A percentile compares a stretch with the other conserved stretches of the same genome.
Conservation (phyloP, 2,113 vertebrate genomes). For the Clarias batrachus region DNA sequence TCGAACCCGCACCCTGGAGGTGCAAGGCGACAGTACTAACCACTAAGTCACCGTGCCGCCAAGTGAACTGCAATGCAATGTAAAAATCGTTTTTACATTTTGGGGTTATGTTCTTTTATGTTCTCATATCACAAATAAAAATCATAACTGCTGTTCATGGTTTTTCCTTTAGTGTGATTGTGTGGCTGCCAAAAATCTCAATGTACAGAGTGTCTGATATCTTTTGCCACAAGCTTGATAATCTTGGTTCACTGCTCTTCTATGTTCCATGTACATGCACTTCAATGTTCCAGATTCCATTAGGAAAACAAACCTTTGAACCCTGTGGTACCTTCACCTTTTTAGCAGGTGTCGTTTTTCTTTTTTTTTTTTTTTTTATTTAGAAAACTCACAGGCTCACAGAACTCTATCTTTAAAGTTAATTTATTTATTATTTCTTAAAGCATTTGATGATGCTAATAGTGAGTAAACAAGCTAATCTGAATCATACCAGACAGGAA, state of each 20-base stretch:
- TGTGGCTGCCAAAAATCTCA: neutral
- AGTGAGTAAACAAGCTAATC: neutral
- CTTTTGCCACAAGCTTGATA: neutral
- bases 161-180: neutral
- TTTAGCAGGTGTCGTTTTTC: neutral
- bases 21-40: too few species aligned
- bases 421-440: neutral
- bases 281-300: neutral
- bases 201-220: constrained; percentile 1
- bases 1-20: too few species aligned
- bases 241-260: neutral
- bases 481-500: neutral
- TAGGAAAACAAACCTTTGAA: neutral
- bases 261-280: neutral
- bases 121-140: neutral
- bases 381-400: too few species aligned
- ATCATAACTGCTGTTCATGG: neutral
- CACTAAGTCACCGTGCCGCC: neutral
- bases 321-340: neutral
- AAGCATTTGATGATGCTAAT: neutral
- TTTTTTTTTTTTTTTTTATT: neutral
- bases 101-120: neutral
- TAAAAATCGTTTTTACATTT: neutral
- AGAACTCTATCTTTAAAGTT: neutral
- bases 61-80: neutral